Evolutionary conservation across 2,888 invertebrate genomes (phyloP).

Genomic region (Nebria brevicollis): DNA sequence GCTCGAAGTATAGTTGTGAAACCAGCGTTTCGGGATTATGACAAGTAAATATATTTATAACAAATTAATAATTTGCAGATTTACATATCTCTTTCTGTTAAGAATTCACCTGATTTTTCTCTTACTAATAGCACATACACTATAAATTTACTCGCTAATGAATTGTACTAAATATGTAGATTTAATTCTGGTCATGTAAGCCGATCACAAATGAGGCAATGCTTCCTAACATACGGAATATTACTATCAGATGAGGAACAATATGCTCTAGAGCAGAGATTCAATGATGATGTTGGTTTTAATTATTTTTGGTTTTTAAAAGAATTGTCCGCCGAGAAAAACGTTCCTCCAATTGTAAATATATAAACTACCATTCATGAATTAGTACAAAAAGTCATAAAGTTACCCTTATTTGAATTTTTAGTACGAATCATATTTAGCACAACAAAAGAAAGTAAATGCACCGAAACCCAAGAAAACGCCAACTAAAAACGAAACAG

Average conservation of each 20-base stretch:
- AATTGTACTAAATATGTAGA: conserved; percentile 60
- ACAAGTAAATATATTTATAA: conserved; percentile 64
- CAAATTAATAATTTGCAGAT: too few species aligned
- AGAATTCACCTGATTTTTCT: too few species aligned
- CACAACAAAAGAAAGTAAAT: conserved; percentile 60
- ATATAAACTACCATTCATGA: neutral
- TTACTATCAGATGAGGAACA: conserved; percentile 73
- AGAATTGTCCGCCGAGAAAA: conserved; percentile 67
- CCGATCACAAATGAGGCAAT: conserved; percentile 75
- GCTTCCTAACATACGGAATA: conserved; percentile 74
- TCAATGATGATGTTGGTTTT: conserved; percentile 80
- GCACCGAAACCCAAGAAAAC: conserved; percentile 55
- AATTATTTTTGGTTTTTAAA: conserved; percentile 76
- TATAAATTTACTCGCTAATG: too few species aligned
- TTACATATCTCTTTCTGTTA: too few species aligned
- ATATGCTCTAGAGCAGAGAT: conserved; percentile 75
- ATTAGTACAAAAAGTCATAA: neutral
- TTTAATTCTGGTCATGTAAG: conserved; percentile 78
- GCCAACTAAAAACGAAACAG: conserved; percentile 65
- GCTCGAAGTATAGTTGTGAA: conserved; percentile 73
- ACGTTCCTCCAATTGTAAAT: conserved; percentile 61
- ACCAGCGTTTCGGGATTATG: conserved; percentile 76
- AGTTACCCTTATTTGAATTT: conserved; percentile 36
- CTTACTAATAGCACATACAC: too few species aligned
- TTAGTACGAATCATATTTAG: conserved; percentile 59